A percentile compares a stretch with the other conserved stretches of the same genome.
phyloP scores from a whole-genome alignment of 2,113 vertebrate genomes.

The Pedetes capensis region DNA sequence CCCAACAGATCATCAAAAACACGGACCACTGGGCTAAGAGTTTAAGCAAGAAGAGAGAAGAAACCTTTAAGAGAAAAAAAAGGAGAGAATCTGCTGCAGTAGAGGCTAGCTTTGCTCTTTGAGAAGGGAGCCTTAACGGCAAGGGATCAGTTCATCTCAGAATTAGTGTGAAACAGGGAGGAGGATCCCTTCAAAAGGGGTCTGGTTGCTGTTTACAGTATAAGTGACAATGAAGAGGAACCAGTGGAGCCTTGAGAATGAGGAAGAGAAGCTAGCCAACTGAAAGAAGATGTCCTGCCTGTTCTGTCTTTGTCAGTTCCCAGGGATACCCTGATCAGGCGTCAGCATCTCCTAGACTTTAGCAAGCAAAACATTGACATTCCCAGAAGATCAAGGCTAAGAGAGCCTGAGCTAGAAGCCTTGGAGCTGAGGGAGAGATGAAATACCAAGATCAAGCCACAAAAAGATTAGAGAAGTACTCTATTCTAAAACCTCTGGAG shows the following conservation, averaged over 20 bases:
- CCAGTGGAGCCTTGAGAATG: conserved; percentile 88
- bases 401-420: conserved; percentile 94
- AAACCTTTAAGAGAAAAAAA: conserved; percentile 90
- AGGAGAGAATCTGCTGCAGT: conserved; percentile 95
- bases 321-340: conserved; percentile 93
- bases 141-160: conserved; percentile 88
- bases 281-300: conserved; percentile 98
- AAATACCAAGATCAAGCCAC: conserved; percentile 98
- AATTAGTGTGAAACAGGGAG: conserved; percentile 87
- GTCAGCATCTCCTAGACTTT: conserved; percentile 98
- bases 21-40: conserved; percentile 99
- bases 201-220: conserved; percentile 97
- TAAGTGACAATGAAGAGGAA: conserved; percentile 95
- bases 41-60: conserved; percentile 98
- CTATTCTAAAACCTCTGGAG: conserved; percentile 96
- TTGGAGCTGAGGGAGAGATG: conserved; percentile 95
- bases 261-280: conserved; percentile 94
- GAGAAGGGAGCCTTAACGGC: conserved; percentile 93
- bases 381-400: conserved; percentile 91
- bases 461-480: conserved; percentile 97
- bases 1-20: conserved; percentile 99
- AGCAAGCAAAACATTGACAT: conserved; percentile 99
- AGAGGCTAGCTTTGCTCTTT: conserved; percentile 96
- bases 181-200: conserved; percentile 89
- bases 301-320: conserved; percentile 96